A percentile compares a stretch with the other conserved stretches of the same genome.
Evolutionary conservation across 2,113 vertebrate genomes (phyloP).

Genomic region (Apus apus): DNA sequence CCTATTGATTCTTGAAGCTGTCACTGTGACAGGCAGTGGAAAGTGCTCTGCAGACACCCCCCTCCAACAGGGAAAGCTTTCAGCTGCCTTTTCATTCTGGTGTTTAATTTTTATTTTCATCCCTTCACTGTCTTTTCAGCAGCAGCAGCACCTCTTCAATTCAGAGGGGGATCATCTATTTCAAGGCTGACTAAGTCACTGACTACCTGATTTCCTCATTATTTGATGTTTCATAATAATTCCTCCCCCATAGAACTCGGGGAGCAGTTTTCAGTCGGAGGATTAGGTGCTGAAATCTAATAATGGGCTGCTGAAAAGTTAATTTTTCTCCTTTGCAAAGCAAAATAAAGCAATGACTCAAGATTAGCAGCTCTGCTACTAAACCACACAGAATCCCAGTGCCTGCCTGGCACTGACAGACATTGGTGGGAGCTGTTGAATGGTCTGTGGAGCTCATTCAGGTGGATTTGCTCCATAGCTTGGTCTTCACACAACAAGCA

Average conservation of each 20-base stretch:
- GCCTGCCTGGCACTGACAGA: not conserved
- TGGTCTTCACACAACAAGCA: not conserved
- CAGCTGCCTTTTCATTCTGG: not conserved
- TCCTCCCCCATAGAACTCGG: not conserved
- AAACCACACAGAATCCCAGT: not conserved
- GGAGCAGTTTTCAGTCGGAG: not conserved
- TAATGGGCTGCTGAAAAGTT: constrained; percentile 10
- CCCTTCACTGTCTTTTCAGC: not conserved
- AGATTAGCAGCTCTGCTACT: not conserved
- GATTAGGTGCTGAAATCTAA: not conserved
- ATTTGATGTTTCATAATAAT: not conserved
- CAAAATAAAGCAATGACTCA: constrained; percentile 20
- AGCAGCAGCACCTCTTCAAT: not conserved
- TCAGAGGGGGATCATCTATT: not conserved
- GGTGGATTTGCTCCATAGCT: not conserved
- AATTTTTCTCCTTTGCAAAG: not conserved
- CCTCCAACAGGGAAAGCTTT: not conserved
- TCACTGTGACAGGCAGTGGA: constrained; percentile 23
- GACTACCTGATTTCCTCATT: constrained; percentile 13
- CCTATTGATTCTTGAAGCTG: constrained; percentile 17
- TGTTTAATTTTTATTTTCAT: not conserved
- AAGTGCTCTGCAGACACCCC: not conserved
- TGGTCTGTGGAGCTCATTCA: not conserved
- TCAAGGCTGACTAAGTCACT: not conserved
- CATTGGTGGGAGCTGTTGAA: not conserved